Conservation (phyloP, 2,888 invertebrate species). For the Orchesella flavescens region DNA sequence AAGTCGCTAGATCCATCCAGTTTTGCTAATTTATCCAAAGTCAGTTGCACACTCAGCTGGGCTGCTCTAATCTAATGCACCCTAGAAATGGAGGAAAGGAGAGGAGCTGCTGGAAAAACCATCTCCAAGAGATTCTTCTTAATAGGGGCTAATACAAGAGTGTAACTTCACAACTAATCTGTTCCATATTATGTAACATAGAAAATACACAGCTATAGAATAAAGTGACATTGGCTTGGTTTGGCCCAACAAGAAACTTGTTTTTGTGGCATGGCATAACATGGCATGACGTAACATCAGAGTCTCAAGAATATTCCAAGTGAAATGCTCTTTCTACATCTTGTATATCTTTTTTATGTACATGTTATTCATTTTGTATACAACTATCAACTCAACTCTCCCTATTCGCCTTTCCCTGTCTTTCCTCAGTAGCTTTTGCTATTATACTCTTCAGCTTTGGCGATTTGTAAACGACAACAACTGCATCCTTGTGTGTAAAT, state of each 20-base stretch:
- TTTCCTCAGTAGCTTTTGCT: background rate
- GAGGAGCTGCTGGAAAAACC: background rate
- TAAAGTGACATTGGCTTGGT: constrained; percentile 41
- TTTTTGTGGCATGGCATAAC: background rate
- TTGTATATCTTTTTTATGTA: too few relatives aligned
- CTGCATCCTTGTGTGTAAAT: constrained; percentile 54
- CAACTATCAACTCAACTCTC: background rate
- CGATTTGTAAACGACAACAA: constrained; percentile 62
- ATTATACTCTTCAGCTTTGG: constrained; percentile 19
- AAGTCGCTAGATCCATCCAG: background rate
- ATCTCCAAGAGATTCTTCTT: background rate
- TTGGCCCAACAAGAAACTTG: background rate
- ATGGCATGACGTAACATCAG: too few relatives aligned
- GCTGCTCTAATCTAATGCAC: background rate
- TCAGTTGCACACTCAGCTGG: constrained; percentile 66
- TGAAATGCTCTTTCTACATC: too few relatives aligned
- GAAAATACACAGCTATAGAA: too few relatives aligned
- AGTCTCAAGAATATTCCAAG: background rate
- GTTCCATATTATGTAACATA: constrained; percentile 11
- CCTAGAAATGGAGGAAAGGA: constrained; percentile 16
- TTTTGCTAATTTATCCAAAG: constrained; percentile 70
- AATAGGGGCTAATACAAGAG: constrained; percentile 40
- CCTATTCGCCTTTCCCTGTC: background rate
- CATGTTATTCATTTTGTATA: too few relatives aligned
- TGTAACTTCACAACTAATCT: constrained; percentile 9